Evolutionary conservation across 1,140 invertebrate species (phyloP).

Genomic region (Scylla paramamosain): DNA sequence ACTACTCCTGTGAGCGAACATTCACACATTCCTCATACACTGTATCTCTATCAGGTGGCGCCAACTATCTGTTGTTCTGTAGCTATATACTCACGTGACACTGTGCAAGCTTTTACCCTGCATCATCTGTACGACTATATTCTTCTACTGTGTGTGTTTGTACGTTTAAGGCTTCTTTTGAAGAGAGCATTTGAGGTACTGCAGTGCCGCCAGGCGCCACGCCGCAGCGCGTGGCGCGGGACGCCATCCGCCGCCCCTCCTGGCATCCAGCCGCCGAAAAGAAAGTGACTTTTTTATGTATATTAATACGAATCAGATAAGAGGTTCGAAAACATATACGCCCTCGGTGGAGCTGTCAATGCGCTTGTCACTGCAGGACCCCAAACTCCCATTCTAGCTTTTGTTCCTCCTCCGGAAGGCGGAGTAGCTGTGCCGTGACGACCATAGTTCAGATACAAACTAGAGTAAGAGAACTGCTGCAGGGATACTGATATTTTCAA

Average conservation of each 20-base stretch:
- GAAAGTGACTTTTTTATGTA: too few relatives aligned
- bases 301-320: too few relatives aligned
- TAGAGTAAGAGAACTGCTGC: conserved; percentile 21
- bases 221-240: not conserved
- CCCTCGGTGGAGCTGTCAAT: not conserved
- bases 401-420: conserved; percentile 1
- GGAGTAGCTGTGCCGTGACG: conserved; percentile 9
- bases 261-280: not conserved
- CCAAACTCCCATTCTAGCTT: conserved; percentile 13
- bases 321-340: too few relatives aligned
- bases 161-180: conserved; percentile 13
- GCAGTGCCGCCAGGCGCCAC: not conserved
- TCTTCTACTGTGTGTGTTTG: conserved; percentile 22
- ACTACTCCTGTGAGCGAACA: not conserved
- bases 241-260: not conserved
- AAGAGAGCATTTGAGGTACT: not conserved
- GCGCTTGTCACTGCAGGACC: not conserved
- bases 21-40: not conserved
- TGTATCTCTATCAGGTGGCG: not conserved
- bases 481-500: conserved; percentile 23
- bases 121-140: conserved; percentile 23
- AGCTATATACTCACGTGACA: conserved; percentile 4
- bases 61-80: conserved; percentile 2
- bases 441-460: conserved; percentile 23
- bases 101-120: conserved; percentile 18